phyloP scores from a whole-genome alignment of 2,113 vertebrate species.

The Miniopterus natalensis region DNA sequence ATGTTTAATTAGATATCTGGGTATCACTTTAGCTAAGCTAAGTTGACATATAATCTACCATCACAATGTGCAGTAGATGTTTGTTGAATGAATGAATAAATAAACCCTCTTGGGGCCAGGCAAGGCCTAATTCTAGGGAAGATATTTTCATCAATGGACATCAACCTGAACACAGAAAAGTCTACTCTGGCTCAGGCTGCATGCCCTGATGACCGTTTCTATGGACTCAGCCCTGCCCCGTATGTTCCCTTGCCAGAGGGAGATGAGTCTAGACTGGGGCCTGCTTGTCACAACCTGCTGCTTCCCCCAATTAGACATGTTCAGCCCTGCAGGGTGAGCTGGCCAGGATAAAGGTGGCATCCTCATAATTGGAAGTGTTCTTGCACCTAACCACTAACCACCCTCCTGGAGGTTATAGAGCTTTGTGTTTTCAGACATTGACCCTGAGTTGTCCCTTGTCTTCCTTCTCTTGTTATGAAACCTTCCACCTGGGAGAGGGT shows the following conservation, averaged over 20 bases:
- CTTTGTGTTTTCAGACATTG: background rate
- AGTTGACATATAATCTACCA: background rate
- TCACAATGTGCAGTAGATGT: background rate
- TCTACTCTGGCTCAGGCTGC: background rate
- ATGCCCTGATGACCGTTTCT: background rate
- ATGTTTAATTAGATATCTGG: background rate
- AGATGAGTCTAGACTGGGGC: background rate
- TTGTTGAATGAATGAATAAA: background rate
- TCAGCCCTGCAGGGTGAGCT: background rate
- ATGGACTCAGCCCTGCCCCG: too few species aligned
- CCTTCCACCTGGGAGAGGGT: background rate
- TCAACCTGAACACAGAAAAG: background rate
- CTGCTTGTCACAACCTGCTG: background rate
- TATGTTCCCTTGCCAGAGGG: background rate
- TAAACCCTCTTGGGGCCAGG: background rate
- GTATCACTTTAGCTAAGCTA: background rate
- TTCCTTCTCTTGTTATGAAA: background rate
- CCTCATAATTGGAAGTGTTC: background rate
- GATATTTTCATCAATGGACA: background rate
- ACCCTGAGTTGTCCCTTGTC: background rate
- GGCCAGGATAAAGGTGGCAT: background rate
- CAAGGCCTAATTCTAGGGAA: background rate
- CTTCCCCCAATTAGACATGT: background rate
- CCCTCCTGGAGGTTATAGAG: background rate
- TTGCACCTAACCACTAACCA: background rate